Base-by-base conservation (phyloP, 2,113 vertebrate genomes). In the Xiphias gladius region DNA sequence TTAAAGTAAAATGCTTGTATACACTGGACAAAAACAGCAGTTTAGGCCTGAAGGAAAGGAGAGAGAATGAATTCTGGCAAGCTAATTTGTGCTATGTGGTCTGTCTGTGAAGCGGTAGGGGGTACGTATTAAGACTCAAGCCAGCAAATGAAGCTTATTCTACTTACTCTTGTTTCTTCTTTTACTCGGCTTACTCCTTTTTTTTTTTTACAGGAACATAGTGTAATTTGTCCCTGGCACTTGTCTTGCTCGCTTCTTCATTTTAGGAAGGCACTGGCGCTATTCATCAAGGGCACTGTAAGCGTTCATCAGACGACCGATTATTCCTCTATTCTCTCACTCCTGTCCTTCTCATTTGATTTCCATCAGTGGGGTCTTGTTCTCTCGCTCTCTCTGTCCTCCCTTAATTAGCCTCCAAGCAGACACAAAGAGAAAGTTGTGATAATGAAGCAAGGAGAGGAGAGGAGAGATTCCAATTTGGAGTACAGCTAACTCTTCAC, bases 351-450 rank as follows among this genome's bases (percentile, higher is more conserved):
- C 89, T 90, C 90, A 80, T 92, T 90, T 89, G 91, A 91, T 92
- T 87, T 90, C 87, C 87, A 91, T 93, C 92, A 88, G 87, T 71
- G 64, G 79, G 87, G 90, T 93, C 88, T 90, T 89, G 85, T 93
- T 90, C 88, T 63, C 86, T 65, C 46, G 13, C 76, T 89, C 74
- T 82, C 80, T 81, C 77, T 66, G 66, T 24, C 16, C 82, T 73
- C 81, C 79, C 73, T 90, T 93, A 93, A 94, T 93, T 94, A 93
- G 92, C 92, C 82, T 91, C 79, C 63, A n/a, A 82, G 88, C 85
- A 82, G 76, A 85, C 87, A 91, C 81, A 92, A 86, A 90, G 73
- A 84, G 80, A 76, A 86, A 87, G 58, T 89, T 83, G 86, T 72
- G 88, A 91, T 91, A 91, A 91, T 88, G 84, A 90, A 88, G 82